These are phyloP conservation scores for Campopleginae sp. DNA, from an alignment of 2,888 invertebrate species.

Conservation along the genomic window DNA sequence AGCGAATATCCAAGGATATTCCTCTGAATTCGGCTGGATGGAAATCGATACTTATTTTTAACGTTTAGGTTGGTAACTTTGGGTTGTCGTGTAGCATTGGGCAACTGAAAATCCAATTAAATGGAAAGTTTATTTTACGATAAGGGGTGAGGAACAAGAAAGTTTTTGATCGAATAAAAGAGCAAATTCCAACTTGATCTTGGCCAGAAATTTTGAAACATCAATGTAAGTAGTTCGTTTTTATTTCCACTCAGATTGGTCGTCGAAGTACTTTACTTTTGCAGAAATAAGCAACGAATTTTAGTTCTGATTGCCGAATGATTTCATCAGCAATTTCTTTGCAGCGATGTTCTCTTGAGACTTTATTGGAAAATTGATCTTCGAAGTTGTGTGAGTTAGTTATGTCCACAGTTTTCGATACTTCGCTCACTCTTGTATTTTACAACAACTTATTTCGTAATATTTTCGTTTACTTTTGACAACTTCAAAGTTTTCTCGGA, in stretches of 20 bases:
- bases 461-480: slow-evolving; percentile 33
- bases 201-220: slow-evolving; percentile 11
- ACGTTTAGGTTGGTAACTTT: slow-evolving; percentile 16
- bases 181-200: slow-evolving; percentile 21
- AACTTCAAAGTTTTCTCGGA: slow-evolving; percentile 56
- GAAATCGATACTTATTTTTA: slow-evolving; percentile 35
- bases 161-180: slow-evolving; percentile 32
- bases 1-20: slow-evolving; percentile 12
- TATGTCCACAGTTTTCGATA: neutral
- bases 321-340: neutral
- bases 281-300: slow-evolving; percentile 1
- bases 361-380: neutral
- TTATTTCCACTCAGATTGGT: slow-evolving; percentile 42
- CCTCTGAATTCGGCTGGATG: neutral
- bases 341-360: neutral
- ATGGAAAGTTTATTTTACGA: slow-evolving; percentile 40
- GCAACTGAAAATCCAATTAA: slow-evolving; percentile 34
- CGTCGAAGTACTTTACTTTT: slow-evolving; percentile 13
- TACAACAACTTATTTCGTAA: neutral
- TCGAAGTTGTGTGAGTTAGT: neutral
- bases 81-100: slow-evolving; percentile 32
- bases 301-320: neutral
- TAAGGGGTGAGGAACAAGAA: neutral
- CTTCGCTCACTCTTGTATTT: neutral
- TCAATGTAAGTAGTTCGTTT: slow-evolving; percentile 26